Percentiles rank a stretch among this genome's conserved stretches.
phyloP scores from a whole-genome alignment of 2,113 vertebrate species.

The Gallinago paraguaiae region DNA sequence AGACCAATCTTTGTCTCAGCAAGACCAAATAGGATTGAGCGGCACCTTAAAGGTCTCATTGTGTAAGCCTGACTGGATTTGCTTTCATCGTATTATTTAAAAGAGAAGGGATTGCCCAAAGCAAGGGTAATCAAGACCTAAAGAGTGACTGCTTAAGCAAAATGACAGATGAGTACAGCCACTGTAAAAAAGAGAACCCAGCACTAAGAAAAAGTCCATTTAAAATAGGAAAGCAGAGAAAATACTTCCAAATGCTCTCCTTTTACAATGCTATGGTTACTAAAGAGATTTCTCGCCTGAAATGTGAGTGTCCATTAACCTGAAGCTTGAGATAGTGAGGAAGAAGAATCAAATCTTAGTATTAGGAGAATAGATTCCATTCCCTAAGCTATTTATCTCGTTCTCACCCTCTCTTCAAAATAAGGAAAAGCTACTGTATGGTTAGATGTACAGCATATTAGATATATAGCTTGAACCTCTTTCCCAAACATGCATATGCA shows the following conservation, averaged over 20 bases:
- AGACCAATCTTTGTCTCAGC: constrained; percentile 26
- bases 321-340: neutral
- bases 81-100: constrained; percentile 32
- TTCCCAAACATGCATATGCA: neutral
- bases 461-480: neutral
- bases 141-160: constrained; percentile 49
- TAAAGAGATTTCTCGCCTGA: neutral
- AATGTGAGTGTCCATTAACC: neutral
- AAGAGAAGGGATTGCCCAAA: constrained; percentile 53
- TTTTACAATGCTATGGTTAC: neutral
- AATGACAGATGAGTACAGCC: constrained; percentile 34
- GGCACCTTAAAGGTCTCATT: constrained; percentile 46
- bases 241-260: neutral
- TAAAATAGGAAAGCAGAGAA: neutral
- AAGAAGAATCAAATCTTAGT: neutral
- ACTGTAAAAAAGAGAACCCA: neutral
- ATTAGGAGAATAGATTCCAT: neutral
- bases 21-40: constrained; percentile 12
- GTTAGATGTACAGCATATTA: neutral
- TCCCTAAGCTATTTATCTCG: neutral
- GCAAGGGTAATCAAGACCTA: constrained; percentile 59
- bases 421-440: neutral
- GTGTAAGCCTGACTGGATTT: constrained; percentile 47
- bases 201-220: neutral
- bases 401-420: neutral